Base-by-base conservation (phyloP, 2,888 invertebrate genomes). In the Marasmarcha lunaedactyla region DNA sequence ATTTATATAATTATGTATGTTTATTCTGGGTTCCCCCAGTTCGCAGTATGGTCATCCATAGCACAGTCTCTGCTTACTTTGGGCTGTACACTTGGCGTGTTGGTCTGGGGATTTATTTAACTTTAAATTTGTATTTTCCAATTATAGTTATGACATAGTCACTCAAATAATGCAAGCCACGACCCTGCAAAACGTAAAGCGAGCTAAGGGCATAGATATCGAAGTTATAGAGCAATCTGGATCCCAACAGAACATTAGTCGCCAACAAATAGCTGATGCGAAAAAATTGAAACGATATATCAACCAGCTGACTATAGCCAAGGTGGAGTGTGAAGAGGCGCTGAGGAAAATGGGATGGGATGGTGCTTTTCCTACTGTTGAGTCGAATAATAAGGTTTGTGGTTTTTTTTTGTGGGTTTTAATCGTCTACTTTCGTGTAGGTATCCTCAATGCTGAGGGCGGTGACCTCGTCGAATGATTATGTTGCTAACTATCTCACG, bases 131-230 rank as follows among this genome's bases (percentile, higher is more conserved):
- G n/a, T n/a, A n/a, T n/a, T n/a, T n/a, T n/a, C n/a, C n/a, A 20
- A 20, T 20, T 20, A 20, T 58, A 91, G 92, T 49, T 92, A 91
- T 55, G 93, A 93, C 55, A 94, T 96, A 50, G 92, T 95, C 3
- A 93, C 92, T 35, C 95, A 95, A 84, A 91, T 96, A 52, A 94
- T 96, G 92, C 94, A 96, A 85, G 95, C 95, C 0, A 95, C 95
- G 11, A 94, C 94, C 1, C 87, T 95, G 49, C 94, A 95, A 73
- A 95, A 95, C 63, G 85, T 95, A 44, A 95, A 95, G 72, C 87
- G 94, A 52, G 90, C 93, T 4, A 92, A 93, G 78, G 94, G 93
- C 35, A 79, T 90, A 30, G 90, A 91, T 57, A 79, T 87, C 33
- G 92, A 92, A 49, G 59, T 71, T 0, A 71, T 68, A 25, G 84